Percentiles rank a stretch among this genome's conserved stretches.
Evolutionary conservation across 2,113 vertebrate genomes (phyloP).

Genomic region (Balaeniceps rex): DNA sequence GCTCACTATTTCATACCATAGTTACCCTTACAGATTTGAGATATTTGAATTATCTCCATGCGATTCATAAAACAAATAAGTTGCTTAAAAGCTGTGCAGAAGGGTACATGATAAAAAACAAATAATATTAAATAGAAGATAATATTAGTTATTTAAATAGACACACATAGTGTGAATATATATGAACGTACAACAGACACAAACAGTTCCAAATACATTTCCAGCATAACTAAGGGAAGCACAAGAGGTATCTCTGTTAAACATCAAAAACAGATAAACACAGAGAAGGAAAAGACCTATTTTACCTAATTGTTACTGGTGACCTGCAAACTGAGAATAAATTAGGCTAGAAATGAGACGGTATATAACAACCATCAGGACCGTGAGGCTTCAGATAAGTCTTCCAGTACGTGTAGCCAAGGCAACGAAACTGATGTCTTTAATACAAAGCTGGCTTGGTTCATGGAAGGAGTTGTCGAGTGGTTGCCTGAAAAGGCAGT

Average conservation of each 20-base stretch:
- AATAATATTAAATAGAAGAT: background rate
- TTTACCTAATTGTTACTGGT: background rate
- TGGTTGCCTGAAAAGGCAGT: background rate
- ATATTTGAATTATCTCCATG: background rate
- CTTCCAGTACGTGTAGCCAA: slow-evolving; percentile 9
- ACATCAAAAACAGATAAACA: background rate
- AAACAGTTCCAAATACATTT: slow-evolving; percentile 3
- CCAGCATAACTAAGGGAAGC: background rate
- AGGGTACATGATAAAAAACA: background rate
- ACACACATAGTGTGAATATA: background rate
- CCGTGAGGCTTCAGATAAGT: background rate
- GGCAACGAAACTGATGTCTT: background rate
- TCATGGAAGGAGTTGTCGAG: background rate
- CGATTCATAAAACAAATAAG: background rate
- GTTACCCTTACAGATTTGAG: background rate
- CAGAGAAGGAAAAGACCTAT: background rate
- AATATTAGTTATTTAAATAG: background rate
- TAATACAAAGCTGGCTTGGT: background rate
- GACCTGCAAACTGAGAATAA: slow-evolving; percentile 11
- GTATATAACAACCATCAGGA: background rate
- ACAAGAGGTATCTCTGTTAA: background rate
- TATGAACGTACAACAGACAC: background rate
- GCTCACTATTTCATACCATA: background rate
- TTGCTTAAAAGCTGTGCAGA: background rate
- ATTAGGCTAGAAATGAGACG: background rate